Base-by-base conservation (phyloP, 1,140 invertebrate species). In the Macrostomum lignano region DNA sequence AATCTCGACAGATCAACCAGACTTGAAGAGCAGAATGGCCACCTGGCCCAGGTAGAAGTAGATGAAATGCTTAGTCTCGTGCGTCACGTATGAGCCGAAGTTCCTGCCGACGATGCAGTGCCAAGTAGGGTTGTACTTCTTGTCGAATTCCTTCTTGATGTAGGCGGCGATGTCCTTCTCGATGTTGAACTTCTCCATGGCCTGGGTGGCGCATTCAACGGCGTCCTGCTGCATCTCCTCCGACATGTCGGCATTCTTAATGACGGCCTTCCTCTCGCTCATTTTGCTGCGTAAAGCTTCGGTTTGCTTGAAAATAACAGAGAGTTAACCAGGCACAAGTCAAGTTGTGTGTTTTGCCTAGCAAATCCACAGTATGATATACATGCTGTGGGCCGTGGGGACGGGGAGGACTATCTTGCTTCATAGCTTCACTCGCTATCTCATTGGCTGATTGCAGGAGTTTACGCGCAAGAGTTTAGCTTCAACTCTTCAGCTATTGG, bases 191-290 rank as follows among this genome's bases (percentile, higher is more conserved):
- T 96, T 96, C 60, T 94, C 86, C 36, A 96, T 65, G 4, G 88
- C 86, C 40, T 91, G 82, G 33, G 84, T 93, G 37, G 88, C 84
- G 59, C 81, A 91, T 52, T 96, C 88, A 4, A 96, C 82, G 42
- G 88, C 84, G 64, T 96, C 88, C 55, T 94, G 86, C 67, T 96
- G 88, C 88, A 96, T 96, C 60, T 96, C 88, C 60, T 96, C 88
- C 38, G 78, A 74, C 88, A 98, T 98, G 59, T 98, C 88, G 43
- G 84, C 91, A 71, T 96, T 98, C 66, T 98, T 98, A 51, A 98
- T 93, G 21, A 98, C 86, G 51, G 88, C 88, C 65, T 98, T 96
- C 59, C 81, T 70, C 62, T 94, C 86, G 52, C 74, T 71, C 79
- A 86, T 86, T 28, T 28, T 28, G n/a, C n/a, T n/a, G n/a, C n/a